Percentiles rank a stretch among this genome's conserved stretches.
These are phyloP conservation scores for Rhinatrema bivittatum DNA, from an alignment of 2,797 vertebrate genomes.

Conservation along the genomic window DNA sequence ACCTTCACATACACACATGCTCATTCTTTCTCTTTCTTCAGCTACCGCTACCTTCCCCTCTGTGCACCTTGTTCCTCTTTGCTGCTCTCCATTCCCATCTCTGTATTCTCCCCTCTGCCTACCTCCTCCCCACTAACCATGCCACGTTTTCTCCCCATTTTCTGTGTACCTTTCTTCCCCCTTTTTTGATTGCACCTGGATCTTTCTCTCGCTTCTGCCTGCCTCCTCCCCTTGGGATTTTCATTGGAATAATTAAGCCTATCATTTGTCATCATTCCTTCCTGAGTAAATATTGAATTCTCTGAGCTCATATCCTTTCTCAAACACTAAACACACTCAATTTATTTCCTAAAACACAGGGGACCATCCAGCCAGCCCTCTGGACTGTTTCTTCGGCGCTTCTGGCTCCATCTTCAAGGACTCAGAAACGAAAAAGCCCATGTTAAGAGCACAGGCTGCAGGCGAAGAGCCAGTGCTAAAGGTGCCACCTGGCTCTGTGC, in stretches of 20 bases:
- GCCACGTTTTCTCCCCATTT: no score
- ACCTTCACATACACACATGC: no score
- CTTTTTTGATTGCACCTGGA: no score
- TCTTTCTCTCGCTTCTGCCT: no score
- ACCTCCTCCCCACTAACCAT: no score
- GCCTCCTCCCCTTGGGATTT: neutral
- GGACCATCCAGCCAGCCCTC: neutral
- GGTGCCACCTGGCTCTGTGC: neutral
- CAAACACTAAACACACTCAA: neutral
- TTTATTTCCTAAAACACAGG: neutral
- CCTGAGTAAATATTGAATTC: constrained; percentile 19
- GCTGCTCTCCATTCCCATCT: no score
- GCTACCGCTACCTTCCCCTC: no score
- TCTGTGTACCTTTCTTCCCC: no score
- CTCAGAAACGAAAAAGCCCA: neutral
- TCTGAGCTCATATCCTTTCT: constrained; percentile 13
- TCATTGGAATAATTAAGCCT: constrained; percentile 9
- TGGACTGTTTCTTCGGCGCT: neutral
- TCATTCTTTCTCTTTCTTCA: no score
- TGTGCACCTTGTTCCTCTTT: no score
- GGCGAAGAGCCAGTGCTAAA: neutral
- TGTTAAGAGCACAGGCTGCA: neutral
- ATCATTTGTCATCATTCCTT: constrained; percentile 20
- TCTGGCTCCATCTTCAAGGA: neutral
- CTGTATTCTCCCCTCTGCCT: no score